Base-by-base conservation (phyloP, 2,113 vertebrate species). In the Chionodraco myersi region DNA sequence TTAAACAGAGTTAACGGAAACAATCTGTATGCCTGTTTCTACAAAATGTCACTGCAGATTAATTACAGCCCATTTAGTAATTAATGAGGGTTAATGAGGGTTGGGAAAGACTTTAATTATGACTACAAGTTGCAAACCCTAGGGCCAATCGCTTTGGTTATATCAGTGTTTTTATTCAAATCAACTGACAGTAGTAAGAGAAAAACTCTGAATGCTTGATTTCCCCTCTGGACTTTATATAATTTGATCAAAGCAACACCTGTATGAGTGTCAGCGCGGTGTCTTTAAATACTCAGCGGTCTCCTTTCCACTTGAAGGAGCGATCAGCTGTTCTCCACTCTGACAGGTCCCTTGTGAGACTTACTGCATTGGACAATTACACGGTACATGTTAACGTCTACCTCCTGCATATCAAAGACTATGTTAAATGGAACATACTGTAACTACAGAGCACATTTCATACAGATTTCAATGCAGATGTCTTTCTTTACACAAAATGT, bases 21-120 rank as follows among this genome's bases (percentile, higher is more conserved):
- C 6, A 47, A 23, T 70, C 15, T 16, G 7, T 14, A 48, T 48
- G 54, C n/a, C 15, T 57, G 9, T 62, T 68, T 64, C 36, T 48
- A 49, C 10, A 54, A 79, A 66, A 71, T 34, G 52, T 63, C 48
- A 41, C 75, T 56, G 53, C 69, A 79, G 64, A 82, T 84, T 45
- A 84, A 82, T 76, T 73, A 77, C 45, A 70, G 34, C 30, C 72
- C 64, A 57, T 82, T n/a, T 14, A 49, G 47, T 76, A 52, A 77
- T 86, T 74, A 79, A 86, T 82, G 58, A 36, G 75, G 61, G 73
- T 81, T 75, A 79, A 84, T 69, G 59, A 86, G 75, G 72, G 41
- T 81, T 41, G 52, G 68, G 44, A 80, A 62, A 58, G 71, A 65
- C 72, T 64, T 68, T 48, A 77, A 66, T 82, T 79, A 84, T 41